These are phyloP conservation scores for Gasterosteus aculeatus DNA, from an alignment of 2,113 vertebrate species.

Conservation along the genomic window DNA sequence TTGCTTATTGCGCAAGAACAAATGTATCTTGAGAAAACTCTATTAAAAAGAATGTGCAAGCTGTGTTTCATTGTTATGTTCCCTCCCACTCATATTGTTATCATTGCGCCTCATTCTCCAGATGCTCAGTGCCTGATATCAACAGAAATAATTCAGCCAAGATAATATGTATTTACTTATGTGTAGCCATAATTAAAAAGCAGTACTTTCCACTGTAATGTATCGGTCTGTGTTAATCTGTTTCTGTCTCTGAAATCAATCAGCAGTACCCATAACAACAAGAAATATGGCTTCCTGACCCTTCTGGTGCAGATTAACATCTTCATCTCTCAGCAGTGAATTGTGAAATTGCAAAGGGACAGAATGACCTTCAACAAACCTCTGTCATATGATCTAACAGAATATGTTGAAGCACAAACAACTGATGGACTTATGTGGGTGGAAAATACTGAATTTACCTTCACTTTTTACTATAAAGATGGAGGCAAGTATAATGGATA, in stretches of 20 bases:
- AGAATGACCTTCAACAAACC: constrained; percentile 56
- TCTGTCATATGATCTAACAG: constrained; percentile 13
- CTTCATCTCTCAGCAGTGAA: constrained; percentile 10
- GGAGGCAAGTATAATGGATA: constrained; percentile 41
- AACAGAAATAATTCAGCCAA: constrained; percentile 63
- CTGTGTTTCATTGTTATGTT: constrained; percentile 17
- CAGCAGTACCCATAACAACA: constrained; percentile 24
- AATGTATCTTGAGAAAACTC: constrained; percentile 68
- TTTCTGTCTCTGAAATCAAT: constrained; percentile 49
- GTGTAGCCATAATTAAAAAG: constrained; percentile 58
- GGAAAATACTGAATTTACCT: constrained; percentile 5
- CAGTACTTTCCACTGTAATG: constrained; percentile 5
- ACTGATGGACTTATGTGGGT: neutral
- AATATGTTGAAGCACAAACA: constrained; percentile 11
- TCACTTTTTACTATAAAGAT: neutral
- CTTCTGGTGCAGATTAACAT: constrained; percentile 19
- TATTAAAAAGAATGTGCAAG: constrained; percentile 65
- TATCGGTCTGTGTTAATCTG: constrained; percentile 22
- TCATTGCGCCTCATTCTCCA: constrained; percentile 67
- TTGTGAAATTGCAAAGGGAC: constrained; percentile 13
- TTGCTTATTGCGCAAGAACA: constrained; percentile 74
- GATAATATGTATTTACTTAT: constrained; percentile 53
- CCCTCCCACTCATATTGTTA: constrained; percentile 44
- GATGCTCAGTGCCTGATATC: constrained; percentile 58
- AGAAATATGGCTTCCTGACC: constrained; percentile 21